A percentile compares a stretch with the other conserved stretches of the same genome.
Conservation (phyloP, 2,797 vertebrate genomes). For the Clarias fuscus region DNA sequence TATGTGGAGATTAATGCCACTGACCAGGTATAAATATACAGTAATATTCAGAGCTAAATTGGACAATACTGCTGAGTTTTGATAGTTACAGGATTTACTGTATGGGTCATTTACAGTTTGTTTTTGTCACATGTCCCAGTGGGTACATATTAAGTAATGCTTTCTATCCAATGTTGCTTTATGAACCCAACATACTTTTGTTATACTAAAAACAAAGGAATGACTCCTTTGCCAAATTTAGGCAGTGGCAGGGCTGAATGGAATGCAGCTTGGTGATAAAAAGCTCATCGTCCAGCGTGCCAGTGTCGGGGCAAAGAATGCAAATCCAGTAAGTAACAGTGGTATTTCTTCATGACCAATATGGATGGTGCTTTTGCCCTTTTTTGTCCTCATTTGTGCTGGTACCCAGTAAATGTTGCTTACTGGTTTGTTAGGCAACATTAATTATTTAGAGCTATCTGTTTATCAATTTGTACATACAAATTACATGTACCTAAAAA, state of each 20-base stretch:
- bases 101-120: neutral
- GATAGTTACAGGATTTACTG: neutral
- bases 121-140: neutral
- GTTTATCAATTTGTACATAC: neutral
- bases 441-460: neutral
- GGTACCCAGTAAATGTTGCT: neutral
- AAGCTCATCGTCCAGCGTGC: slow-evolving; percentile 80
- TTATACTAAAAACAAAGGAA: slow-evolving; percentile 2
- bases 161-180: neutral
- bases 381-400: neutral
- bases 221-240: slow-evolving; percentile 42
- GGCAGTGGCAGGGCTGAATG: slow-evolving; percentile 78
- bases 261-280: slow-evolving; percentile 81
- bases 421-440: neutral
- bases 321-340: slow-evolving; percentile 70
- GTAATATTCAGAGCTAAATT: neutral
- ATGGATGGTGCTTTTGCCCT: neutral
- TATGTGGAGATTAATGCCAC: slow-evolving; percentile 77
- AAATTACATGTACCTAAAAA: neutral
- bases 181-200: neutral
- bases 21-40: slow-evolving; percentile 69
- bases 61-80: neutral
- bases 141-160: neutral
- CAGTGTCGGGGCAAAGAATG: slow-evolving; percentile 77
- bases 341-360: neutral